Base-by-base conservation (phyloP, 1,140 invertebrate species). In the Magallana gigas region DNA sequence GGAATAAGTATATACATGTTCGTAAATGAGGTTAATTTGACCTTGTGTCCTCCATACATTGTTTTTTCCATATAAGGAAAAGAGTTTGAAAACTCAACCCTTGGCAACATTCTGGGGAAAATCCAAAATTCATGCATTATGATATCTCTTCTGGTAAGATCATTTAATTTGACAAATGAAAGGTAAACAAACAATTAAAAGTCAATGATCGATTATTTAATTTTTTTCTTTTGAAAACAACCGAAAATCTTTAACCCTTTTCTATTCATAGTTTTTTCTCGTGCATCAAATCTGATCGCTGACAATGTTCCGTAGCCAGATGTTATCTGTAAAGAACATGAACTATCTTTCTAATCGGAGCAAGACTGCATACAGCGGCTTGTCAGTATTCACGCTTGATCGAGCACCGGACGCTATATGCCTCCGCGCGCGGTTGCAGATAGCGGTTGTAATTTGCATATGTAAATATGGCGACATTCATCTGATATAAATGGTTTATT, bases 401-500 rank as follows among this genome's bases (percentile, higher is more conserved):
- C 68, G 68, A 76, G 36, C 68, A 76, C 12, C 68, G 68, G 23
- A 76, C 23, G 23, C 64, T 76, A 29, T 76, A 76, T 76, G 18
- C 68, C 23, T 76, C 23, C 14, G 68, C 36, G 6, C 68, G 18
- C 68, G 68, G 68, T 76, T 76, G 68, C 68, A 76, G 68, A 76
- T 76, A 76, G 8, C 11, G 68, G 11, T 76, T 76, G 23, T 76
- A 18, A 76, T 76, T 76, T 76, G 68, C 68, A 76, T 76, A 76
- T 76, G 68, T 76, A 76, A 76, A 76, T 76, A 11, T 76, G 68
- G 68, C 68, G 68, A 76, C 68, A 76, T 12, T 76, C 7, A 76
- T 36, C 68, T 76, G 68, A 76, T 76, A 76, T 29, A 76, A 48
- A 76, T 23, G 23, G 68, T 76, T 36, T 76, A 76, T 76, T 76